Percentiles rank a stretch among this genome's conserved stretches.
phyloP scores from a whole-genome alignment of 2,888 invertebrate species.

The Pemphredon lugubris region DNA sequence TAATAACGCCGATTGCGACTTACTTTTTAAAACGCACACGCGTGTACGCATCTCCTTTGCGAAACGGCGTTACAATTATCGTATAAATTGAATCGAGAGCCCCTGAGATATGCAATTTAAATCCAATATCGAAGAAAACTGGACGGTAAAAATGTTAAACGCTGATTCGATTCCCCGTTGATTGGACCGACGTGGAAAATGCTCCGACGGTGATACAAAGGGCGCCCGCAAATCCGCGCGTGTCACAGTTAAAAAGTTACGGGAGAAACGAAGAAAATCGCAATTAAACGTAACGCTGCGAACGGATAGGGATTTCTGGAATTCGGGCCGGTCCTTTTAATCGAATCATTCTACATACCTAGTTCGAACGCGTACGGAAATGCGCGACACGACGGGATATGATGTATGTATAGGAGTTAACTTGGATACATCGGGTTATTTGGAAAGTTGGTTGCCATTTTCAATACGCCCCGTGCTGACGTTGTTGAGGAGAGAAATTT shows the following conservation, averaged over 20 bases:
- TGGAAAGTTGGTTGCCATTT: no score
- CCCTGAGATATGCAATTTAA: not conserved
- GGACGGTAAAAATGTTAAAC: not conserved
- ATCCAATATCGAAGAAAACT: not conserved
- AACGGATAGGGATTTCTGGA: not conserved
- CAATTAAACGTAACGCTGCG: not conserved
- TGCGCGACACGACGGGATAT: not conserved
- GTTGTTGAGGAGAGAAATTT: no score
- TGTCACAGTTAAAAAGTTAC: slow-evolving; percentile 1
- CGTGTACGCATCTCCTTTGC: not conserved
- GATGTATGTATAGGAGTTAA: not conserved
- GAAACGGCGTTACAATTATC: not conserved
- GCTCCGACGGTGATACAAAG: not conserved
- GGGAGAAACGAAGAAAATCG: not conserved
- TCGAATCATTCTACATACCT: slow-evolving; percentile 16
- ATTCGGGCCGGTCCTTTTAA: slow-evolving; percentile 9
- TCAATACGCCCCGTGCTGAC: no score
- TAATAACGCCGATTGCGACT: not conserved
- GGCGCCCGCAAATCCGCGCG: not conserved
- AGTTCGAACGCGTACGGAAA: slow-evolving; percentile 4
- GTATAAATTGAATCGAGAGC: not conserved
- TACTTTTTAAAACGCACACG: not conserved
- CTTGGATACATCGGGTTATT: no score
- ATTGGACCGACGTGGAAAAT: not conserved
- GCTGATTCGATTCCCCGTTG: not conserved